Percentiles rank a stretch among this genome's conserved stretches.
Conservation (phyloP, 2,888 invertebrate genomes). For the Drosophila tanythrix region DNA sequence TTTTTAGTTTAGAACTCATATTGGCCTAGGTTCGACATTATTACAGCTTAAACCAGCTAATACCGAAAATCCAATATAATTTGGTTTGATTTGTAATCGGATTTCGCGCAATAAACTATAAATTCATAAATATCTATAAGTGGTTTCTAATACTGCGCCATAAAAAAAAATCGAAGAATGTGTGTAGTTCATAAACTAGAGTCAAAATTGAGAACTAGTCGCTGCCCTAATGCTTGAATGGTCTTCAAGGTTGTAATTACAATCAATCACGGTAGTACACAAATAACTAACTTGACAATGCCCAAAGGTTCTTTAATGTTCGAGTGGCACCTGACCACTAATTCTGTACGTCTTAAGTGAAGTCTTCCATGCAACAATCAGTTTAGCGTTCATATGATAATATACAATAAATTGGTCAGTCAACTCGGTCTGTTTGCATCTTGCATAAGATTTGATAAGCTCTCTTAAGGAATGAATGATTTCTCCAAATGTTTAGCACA, state of each 20-base stretch:
- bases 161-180: constrained; percentile 18
- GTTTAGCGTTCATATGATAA: constrained; percentile 40
- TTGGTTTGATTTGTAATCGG: constrained; percentile 30
- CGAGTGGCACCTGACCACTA: constrained; percentile 25
- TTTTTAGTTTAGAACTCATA: neutral
- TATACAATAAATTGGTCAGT: neutral
- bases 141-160: constrained; percentile 9
- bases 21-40: constrained; percentile 32
- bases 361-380: constrained; percentile 10
- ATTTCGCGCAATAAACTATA: constrained; percentile 9
- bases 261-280: constrained; percentile 18
- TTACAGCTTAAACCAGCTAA: neutral
- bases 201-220: neutral
- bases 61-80: constrained; percentile 13
- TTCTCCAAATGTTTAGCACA: constrained; percentile 52
- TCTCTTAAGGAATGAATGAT: constrained; percentile 31
- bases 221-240: neutral
- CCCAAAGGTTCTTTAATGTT: neutral
- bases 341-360: constrained; percentile 2
- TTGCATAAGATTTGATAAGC: constrained; percentile 12
- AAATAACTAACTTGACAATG: constrained; percentile 15
- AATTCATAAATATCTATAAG: constrained; percentile 21
- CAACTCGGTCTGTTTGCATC: neutral
- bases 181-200: constrained; percentile 5
- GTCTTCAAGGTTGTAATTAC: constrained; percentile 1